Evolutionary conservation across 2,113 vertebrate species (phyloP).

Genomic region (Festucalex cinctus): DNA sequence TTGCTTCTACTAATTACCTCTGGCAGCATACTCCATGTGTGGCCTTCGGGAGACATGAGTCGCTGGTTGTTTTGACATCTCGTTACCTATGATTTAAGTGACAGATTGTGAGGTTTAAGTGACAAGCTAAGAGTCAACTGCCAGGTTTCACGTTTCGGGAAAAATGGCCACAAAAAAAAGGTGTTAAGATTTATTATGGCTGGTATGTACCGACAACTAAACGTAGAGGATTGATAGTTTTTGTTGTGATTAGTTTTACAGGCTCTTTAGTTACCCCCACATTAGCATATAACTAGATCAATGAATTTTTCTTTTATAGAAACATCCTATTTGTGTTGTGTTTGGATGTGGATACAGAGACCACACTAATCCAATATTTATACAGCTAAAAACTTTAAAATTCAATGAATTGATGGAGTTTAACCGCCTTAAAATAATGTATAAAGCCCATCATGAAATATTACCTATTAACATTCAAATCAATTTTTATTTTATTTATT

Average conservation of each 20-base stretch:
- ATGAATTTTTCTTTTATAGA: too few species aligned
- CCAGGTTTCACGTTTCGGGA: conserved; percentile 53
- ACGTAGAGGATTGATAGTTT: conserved; percentile 52
- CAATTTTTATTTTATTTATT: too few species aligned
- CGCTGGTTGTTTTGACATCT: conserved; percentile 71
- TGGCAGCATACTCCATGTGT: not conserved
- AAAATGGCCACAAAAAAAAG: conserved; percentile 57
- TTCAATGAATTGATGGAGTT: too few species aligned
- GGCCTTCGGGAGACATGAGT: conserved; percentile 59
- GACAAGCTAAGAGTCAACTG: conserved; percentile 57
- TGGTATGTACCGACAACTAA: conserved; percentile 67
- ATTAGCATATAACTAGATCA: not conserved
- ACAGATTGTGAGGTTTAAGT: conserved; percentile 46
- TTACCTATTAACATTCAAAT: too few species aligned
- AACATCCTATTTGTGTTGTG: too few species aligned
- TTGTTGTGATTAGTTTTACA: conserved; percentile 23
- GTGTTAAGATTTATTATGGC: conserved; percentile 60
- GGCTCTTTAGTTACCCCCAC: not conserved
- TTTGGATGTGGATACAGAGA: too few species aligned
- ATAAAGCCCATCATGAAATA: too few species aligned
- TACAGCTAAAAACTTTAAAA: too few species aligned
- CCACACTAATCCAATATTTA: too few species aligned
- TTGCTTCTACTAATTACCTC: conserved; percentile 20
- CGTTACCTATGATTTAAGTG: conserved; percentile 79
- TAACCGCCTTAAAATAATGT: too few species aligned